Evolutionary conservation across 2,797 vertebrate species (phyloP).

Genomic region (Gymnocypris eckloni): DNA sequence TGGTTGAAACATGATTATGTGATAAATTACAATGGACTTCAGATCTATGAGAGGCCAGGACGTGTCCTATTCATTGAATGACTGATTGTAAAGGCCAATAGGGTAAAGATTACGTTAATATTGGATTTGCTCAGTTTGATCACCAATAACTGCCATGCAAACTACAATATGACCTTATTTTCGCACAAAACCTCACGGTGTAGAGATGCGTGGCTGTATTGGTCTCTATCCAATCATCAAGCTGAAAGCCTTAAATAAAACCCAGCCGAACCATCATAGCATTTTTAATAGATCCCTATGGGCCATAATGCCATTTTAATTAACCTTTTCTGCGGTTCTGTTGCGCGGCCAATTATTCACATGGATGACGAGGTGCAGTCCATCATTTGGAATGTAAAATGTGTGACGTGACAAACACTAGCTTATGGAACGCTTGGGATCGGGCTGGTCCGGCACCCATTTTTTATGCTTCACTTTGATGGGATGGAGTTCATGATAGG

Average conservation of each 20-base stretch:
- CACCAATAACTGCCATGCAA: background rate
- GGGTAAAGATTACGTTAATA: slow-evolving; percentile 16
- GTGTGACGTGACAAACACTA: slow-evolving; percentile 25
- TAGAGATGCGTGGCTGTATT: background rate
- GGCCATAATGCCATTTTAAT: slow-evolving; percentile 57
- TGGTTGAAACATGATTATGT: slow-evolving; percentile 27
- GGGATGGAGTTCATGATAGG: slow-evolving; percentile 28
- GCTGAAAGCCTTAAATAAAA: slow-evolving; percentile 19
- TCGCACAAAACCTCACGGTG: background rate
- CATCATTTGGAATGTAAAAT: slow-evolving; percentile 26
- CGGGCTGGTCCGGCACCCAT: background rate
- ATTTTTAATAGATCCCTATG: slow-evolving; percentile 49
- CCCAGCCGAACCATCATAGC: slow-evolving; percentile 24
- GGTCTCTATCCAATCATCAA: background rate
- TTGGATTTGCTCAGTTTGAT: background rate
- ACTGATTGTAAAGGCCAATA: slow-evolving; percentile 30
- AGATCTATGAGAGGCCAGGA: background rate
- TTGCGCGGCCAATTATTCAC: slow-evolving; percentile 21
- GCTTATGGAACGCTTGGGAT: slow-evolving; percentile 1
- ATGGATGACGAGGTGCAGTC: slow-evolving; percentile 28
- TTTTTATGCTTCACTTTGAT: slow-evolving; percentile 38
- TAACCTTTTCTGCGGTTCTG: slow-evolving; percentile 49
- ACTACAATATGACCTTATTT: background rate
- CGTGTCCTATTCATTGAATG: slow-evolving; percentile 1
- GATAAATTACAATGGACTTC: slow-evolving; percentile 17